Conservation (phyloP, 1,140 invertebrate genomes). For the Oedothorax gibbosus region DNA sequence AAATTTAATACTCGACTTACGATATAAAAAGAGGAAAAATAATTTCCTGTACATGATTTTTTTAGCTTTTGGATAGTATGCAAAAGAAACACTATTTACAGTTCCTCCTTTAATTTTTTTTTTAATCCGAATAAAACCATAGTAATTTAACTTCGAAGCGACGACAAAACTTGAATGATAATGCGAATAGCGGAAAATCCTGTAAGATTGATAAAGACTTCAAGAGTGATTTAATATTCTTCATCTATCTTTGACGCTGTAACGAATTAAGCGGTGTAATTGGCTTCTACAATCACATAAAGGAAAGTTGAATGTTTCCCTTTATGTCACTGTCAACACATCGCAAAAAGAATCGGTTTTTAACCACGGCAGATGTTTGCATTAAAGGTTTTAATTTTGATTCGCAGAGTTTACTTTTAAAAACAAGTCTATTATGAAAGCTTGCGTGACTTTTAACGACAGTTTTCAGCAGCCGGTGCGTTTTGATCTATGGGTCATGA, state of each 20-base stretch:
- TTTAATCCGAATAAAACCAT: too few species aligned
- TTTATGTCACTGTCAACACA: slow-evolving; percentile 33
- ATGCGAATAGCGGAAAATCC: slow-evolving; percentile 16
- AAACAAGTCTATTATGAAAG: slow-evolving; percentile 11
- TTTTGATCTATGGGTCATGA: too few species aligned
- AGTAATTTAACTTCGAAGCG: too few species aligned
- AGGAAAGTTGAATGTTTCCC: slow-evolving; percentile 14
- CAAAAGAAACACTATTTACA: too few species aligned
- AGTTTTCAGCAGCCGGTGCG: background rate
- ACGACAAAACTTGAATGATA: slow-evolving; percentile 25
- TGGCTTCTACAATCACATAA: background rate
- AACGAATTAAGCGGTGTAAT: slow-evolving; percentile 31
- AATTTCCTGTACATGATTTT: too few species aligned
- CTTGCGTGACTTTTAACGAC: slow-evolving; percentile 16
- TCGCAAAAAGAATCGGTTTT: slow-evolving; percentile 32
- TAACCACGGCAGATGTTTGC: slow-evolving; percentile 33
- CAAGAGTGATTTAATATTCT: slow-evolving; percentile 34
- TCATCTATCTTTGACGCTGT: slow-evolving; percentile 18
- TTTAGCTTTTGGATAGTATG: too few species aligned
- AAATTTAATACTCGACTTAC: too few species aligned
- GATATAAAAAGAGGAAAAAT: too few species aligned
- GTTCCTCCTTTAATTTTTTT: too few species aligned
- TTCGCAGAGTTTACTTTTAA: slow-evolving; percentile 21
- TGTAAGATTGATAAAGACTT: slow-evolving; percentile 42
- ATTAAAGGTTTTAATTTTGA: slow-evolving; percentile 24